Conservation (phyloP, 2,113 vertebrate species). For the Sceloporus tristichus region DNA sequence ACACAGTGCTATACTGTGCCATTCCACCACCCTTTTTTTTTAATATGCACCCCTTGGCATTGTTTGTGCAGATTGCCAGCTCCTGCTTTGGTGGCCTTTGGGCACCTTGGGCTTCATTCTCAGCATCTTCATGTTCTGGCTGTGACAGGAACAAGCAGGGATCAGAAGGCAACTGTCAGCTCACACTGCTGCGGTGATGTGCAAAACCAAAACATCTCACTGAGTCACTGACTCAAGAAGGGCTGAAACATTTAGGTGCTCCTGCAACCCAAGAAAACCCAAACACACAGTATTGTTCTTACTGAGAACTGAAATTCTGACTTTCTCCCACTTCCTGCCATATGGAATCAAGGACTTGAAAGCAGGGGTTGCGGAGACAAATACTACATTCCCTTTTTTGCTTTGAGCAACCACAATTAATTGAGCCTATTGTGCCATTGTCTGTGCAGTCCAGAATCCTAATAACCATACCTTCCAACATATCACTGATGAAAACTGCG, state of each 20-base stretch:
- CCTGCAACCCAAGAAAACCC: not conserved
- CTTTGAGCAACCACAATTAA: not conserved
- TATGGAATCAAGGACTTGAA: conserved; percentile 33
- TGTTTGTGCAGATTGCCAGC: not conserved
- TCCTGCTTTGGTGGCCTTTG: not conserved
- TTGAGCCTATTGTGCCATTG: not conserved
- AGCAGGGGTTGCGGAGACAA: not conserved
- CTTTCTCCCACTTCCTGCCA: conserved; percentile 35
- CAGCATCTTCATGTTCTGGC: no score
- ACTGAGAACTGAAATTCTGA: not conserved
- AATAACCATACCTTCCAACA: no score
- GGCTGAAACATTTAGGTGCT: not conserved
- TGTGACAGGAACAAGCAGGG: not conserved
- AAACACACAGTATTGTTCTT: not conserved
- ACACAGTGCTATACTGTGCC: no score
- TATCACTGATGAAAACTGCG: no score
- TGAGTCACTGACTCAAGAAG: not conserved
- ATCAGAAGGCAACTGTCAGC: not conserved
- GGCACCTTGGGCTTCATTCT: not conserved
- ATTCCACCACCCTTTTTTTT: no score
- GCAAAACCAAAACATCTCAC: not conserved
- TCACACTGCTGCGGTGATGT: not conserved
- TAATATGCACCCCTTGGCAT: no score
- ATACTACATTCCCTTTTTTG: not conserved
- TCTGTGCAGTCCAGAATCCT: no score